Conservation (phyloP, 2,797 vertebrate genomes). For the Cyclura pinguis region DNA sequence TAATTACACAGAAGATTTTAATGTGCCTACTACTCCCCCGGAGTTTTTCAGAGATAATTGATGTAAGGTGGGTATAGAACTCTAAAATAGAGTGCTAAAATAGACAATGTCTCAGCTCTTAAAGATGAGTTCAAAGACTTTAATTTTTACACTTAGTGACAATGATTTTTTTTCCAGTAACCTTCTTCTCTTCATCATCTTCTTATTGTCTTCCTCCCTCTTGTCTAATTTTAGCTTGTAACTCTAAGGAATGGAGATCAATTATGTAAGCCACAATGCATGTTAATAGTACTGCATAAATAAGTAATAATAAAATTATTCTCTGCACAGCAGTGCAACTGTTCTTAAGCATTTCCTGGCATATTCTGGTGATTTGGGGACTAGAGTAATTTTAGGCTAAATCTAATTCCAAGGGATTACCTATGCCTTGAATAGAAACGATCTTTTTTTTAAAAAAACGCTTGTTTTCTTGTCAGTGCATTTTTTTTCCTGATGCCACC, state of each 20-base stretch:
- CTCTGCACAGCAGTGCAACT: neutral
- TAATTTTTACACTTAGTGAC: neutral
- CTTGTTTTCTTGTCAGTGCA: neutral
- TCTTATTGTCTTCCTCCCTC: neutral
- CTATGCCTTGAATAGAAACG: slow-evolving; percentile 3
- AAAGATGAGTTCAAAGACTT: slow-evolving; percentile 2
- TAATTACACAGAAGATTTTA: slow-evolving; percentile 5
- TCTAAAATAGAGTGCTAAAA: neutral
- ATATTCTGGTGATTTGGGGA: neutral
- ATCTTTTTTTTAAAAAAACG: slow-evolving; percentile 17
- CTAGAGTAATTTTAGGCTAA: neutral
- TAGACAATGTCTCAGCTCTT: neutral
- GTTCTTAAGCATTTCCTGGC: neutral
- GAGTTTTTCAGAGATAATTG: neutral
- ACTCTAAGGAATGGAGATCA: neutral
- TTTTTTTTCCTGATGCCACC: slow-evolving; percentile 21
- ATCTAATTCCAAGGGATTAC: neutral
- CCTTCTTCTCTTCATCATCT: neutral
- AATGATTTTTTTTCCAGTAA: neutral
- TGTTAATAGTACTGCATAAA: slow-evolving; percentile 27
- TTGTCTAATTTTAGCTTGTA: neutral
- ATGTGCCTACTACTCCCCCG: neutral
- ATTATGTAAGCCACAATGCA: slow-evolving; percentile 18
- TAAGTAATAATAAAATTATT: slow-evolving; percentile 20
- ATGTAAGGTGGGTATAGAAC: neutral